A percentile compares a stretch with the other conserved stretches of the same genome.
phyloP scores from a whole-genome alignment of 2,797 vertebrate species.

The Denticeps clupeoides region DNA sequence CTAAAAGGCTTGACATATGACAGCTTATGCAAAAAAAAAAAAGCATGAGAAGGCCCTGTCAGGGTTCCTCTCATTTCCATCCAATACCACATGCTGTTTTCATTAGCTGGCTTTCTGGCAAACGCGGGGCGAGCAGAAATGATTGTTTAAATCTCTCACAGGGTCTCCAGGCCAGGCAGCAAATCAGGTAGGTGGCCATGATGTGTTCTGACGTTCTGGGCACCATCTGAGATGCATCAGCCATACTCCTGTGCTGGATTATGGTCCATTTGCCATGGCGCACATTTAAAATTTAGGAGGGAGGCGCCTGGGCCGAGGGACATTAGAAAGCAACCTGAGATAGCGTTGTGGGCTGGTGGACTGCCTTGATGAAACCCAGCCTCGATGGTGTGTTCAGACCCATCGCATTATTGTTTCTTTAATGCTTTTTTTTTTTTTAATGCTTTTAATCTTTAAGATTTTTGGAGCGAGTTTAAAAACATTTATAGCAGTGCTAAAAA shows the following conservation, averaged over 20 bases:
- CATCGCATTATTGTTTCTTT: too few relatives aligned
- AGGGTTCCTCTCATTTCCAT: constrained; percentile 37
- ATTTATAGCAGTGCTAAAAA: too few relatives aligned
- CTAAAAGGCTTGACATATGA: constrained; percentile 46
- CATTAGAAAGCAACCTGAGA: too few relatives aligned
- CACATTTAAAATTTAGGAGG: background rate
- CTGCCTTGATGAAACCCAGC: too few relatives aligned
- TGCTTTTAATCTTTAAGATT: too few relatives aligned
- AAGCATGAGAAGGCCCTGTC: constrained; percentile 29
- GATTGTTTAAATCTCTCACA: constrained; percentile 41
- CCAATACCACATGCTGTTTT: constrained; percentile 46
- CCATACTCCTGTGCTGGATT: constrained; percentile 29
- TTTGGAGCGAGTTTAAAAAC: too few relatives aligned
- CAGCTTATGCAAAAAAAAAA: constrained; percentile 41
- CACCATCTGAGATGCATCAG: constrained; percentile 38
- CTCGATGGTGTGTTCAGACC: too few relatives aligned
- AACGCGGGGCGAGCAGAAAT: background rate
- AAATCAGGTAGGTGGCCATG: constrained; percentile 33
- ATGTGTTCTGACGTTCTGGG: constrained; percentile 33
- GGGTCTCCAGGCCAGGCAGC: constrained; percentile 44
- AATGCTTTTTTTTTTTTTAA: too few relatives aligned
- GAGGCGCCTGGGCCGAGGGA: background rate
- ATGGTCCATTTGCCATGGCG: constrained; percentile 24
- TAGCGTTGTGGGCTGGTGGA: too few relatives aligned
- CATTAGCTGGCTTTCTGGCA: constrained; percentile 33